Conservation (phyloP, 2,797 vertebrate species). For the Acanthiza pusilla region DNA sequence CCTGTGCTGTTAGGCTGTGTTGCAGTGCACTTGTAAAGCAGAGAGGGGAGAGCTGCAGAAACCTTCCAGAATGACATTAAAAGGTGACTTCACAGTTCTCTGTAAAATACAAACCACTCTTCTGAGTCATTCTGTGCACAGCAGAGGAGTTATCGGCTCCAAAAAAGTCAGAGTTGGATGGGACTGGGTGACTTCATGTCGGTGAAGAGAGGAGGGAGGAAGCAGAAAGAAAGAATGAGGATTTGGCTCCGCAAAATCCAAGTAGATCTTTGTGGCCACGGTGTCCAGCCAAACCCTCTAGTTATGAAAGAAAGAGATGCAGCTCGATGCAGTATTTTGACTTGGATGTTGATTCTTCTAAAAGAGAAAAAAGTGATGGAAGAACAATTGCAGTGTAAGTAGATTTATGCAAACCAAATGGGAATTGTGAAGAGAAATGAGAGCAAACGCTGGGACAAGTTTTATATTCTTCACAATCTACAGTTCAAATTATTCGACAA, state of each 20-base stretch:
- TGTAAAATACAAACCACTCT: not conserved
- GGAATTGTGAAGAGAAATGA: not conserved
- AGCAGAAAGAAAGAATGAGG: not conserved
- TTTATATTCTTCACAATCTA: not conserved
- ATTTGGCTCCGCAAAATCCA: not conserved
- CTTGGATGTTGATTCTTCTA: not conserved
- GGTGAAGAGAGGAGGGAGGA: not conserved
- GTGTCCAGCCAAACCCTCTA: not conserved
- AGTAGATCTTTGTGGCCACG: not conserved
- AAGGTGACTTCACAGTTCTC: not conserved
- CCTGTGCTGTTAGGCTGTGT: not conserved
- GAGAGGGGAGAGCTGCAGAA: not conserved
- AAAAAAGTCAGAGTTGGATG: not conserved
- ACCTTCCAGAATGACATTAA: not conserved
- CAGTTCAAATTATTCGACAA: not conserved
- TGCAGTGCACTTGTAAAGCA: not conserved
- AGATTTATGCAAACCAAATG: not conserved
- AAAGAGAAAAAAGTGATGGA: not conserved
- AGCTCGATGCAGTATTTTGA: not conserved
- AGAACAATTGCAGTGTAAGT: not conserved
- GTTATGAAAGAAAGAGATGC: not conserved
- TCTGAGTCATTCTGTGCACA: not conserved
- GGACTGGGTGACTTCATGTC: not conserved
- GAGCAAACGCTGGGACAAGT: not conserved
- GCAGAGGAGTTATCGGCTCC: not conserved